phyloP scores from a whole-genome alignment of 2,113 vertebrate species.

The Numida meleagris region DNA sequence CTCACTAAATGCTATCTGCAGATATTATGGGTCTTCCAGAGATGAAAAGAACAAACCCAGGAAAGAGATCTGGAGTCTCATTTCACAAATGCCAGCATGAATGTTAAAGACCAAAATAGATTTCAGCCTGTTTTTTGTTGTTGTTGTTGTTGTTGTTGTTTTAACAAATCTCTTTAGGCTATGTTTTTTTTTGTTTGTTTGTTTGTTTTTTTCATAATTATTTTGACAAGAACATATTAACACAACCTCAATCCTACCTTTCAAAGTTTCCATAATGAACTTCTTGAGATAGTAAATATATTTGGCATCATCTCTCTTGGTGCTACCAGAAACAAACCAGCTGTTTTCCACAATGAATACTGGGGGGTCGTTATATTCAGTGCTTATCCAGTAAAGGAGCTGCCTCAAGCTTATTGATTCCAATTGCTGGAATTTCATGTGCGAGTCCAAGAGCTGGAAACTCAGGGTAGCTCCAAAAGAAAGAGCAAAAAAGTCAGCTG shows the following conservation, averaged over 20 bases:
- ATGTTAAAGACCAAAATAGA: not conserved
- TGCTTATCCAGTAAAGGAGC: slow-evolving; percentile 92
- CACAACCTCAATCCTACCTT: slow-evolving; percentile 80
- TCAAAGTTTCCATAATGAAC: slow-evolving; percentile 92
- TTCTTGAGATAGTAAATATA: slow-evolving; percentile 95
- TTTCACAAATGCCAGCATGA: not conserved
- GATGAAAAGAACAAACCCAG: not conserved
- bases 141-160: not conserved
- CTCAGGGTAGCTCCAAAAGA: slow-evolving; percentile 93
- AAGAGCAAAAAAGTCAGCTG: slow-evolving; percentile 96
- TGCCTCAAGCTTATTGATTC: slow-evolving; percentile 91
- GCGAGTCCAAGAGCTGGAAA: slow-evolving; percentile 90
- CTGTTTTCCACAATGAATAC: slow-evolving; percentile 97
- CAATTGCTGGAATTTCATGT: slow-evolving; percentile 90
- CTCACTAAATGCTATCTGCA: not conserved
- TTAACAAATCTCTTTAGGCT: not conserved
- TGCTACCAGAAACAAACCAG: slow-evolving; percentile 91
- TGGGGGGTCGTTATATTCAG: slow-evolving; percentile 89
- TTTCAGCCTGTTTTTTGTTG: not conserved
- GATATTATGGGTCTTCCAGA: not conserved
- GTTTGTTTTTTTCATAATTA: not conserved
- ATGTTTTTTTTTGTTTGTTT: too few species aligned
- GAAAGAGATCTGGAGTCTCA: not conserved
- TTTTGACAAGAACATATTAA: slow-evolving; percentile 7
- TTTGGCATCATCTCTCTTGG: slow-evolving; percentile 91